These are phyloP conservation scores for Lordiphosa clarofinis DNA, from an alignment of 1,140 invertebrate genomes.

Conservation along the genomic window DNA sequence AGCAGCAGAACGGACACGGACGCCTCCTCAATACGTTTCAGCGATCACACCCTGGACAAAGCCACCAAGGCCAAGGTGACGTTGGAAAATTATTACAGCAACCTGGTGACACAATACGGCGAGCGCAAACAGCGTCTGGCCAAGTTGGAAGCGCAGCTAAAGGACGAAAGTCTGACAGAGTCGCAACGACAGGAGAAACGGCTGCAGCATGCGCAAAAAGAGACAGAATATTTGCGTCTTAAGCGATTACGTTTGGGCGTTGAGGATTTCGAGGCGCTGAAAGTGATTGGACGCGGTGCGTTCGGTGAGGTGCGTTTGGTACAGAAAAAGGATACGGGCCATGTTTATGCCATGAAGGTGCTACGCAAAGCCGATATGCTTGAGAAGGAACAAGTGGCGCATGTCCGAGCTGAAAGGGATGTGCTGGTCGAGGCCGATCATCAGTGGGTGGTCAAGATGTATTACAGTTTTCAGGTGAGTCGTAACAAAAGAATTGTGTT, in stretches of 20 bases:
- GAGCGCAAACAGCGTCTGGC: constrained; percentile 96
- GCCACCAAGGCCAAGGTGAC: constrained; percentile 99
- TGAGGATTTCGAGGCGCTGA: constrained; percentile 98
- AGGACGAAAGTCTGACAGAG: constrained; percentile 93
- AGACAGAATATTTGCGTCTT: constrained; percentile 98
- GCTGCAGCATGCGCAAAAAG: constrained; percentile 97
- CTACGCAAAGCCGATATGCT: constrained; percentile 99
- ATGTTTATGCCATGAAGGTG: constrained; percentile 99
- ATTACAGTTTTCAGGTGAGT: constrained; percentile 95
- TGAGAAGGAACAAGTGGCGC: constrained; percentile 99
- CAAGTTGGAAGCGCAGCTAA: constrained; percentile 95
- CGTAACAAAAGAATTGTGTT: constrained; percentile 50
- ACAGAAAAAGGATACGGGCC: constrained; percentile 99
- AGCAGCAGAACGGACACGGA: constrained; percentile 74
- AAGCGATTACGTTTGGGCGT: constrained; percentile 97
- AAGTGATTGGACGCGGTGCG: constrained; percentile 97
- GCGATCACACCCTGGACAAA: constrained; percentile 98
- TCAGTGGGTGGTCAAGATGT: constrained; percentile 99
- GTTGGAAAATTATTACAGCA: constrained; percentile 99
- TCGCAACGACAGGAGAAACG: constrained; percentile 93
- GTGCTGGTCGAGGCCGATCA: constrained; percentile 99
- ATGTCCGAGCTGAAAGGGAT: constrained; percentile 98
- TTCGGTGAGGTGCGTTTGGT: constrained; percentile 99
- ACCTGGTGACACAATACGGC: constrained; percentile 97
- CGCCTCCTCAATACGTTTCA: constrained; percentile 88